A percentile compares a stretch with the other conserved stretches of the same genome.
Conservation (phyloP, 2,888 invertebrate species). For the Drosophila barbarae region DNA sequence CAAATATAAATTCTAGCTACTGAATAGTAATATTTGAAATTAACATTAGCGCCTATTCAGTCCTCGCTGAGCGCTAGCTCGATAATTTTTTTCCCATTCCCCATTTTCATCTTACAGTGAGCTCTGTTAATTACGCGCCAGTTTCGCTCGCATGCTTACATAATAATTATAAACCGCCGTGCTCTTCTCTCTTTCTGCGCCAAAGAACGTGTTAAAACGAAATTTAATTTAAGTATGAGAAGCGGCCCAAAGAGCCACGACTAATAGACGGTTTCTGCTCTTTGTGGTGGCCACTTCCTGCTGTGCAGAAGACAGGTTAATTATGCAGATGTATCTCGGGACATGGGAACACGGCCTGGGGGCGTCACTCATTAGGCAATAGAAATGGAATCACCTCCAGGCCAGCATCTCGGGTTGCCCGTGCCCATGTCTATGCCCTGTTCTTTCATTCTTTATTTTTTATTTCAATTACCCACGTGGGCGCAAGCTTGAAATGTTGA, state of each 20-base stretch:
- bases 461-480: slow-evolving; percentile 42
- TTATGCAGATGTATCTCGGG: slow-evolving; percentile 55
- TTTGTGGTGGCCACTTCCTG: slow-evolving; percentile 57
- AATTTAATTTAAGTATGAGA: slow-evolving; percentile 71
- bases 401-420: slow-evolving; percentile 31
- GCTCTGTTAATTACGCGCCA: slow-evolving; percentile 53
- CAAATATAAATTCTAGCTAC: slow-evolving; percentile 33
- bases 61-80: slow-evolving; percentile 17
- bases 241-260: slow-evolving; percentile 43
- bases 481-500: slow-evolving; percentile 28
- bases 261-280: slow-evolving; percentile 47
- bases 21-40: slow-evolving; percentile 56
- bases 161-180: slow-evolving; percentile 64
- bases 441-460: slow-evolving; percentile 5
- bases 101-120: slow-evolving; percentile 52
- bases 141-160: slow-evolving; percentile 74
- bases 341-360: slow-evolving; percentile 51
- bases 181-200: slow-evolving; percentile 22
- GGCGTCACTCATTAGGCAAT: slow-evolving; percentile 38
- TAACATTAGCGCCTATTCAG: slow-evolving; percentile 55
- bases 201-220: slow-evolving; percentile 72
- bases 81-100: slow-evolving; percentile 23
- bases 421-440: background rate
- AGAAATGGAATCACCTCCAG: slow-evolving; percentile 24
- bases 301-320: slow-evolving; percentile 51